A percentile compares a stretch with the other conserved stretches of the same genome.
Evolutionary conservation across 2,113 vertebrate genomes (phyloP).

Genomic region (Miniopterus natalensis): DNA sequence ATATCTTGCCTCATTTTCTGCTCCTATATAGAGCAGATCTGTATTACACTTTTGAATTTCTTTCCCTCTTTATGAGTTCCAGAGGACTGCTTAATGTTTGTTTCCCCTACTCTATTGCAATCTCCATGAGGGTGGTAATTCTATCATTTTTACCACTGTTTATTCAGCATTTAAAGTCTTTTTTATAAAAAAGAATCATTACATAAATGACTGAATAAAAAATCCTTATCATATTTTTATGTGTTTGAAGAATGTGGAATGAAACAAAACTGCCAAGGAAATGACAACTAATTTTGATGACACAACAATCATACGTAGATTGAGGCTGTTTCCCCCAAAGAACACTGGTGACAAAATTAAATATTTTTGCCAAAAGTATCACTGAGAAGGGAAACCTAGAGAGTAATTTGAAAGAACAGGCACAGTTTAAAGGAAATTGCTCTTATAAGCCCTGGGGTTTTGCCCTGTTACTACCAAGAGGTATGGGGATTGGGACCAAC

Average conservation of each 20-base stretch:
- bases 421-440: not conserved
- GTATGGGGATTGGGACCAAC: not conserved
- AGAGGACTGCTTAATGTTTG: not conserved
- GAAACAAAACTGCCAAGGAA: constrained; percentile 47
- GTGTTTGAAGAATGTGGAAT: not conserved
- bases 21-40: not conserved
- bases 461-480: not conserved
- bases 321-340: not conserved
- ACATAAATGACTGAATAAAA: not conserved
- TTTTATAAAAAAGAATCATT: not conserved
- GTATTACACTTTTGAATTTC: not conserved
- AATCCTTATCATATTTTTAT: constrained; percentile 25
- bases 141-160: not conserved
- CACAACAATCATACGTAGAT: not conserved
- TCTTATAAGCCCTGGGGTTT: not conserved
- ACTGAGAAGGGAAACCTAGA: not conserved
- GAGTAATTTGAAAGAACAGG: not conserved
- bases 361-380: not conserved
- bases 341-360: not conserved
- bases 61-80: not conserved
- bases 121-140: not conserved
- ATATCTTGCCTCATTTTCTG: not conserved
- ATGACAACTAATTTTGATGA: constrained; percentile 15
- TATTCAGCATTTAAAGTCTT: constrained; percentile 27
- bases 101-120: not conserved